A percentile compares a stretch with the other conserved stretches of the same genome.
Evolutionary conservation across 2,797 vertebrate species (phyloP).

Genomic region (Buphagus erythrorhynchus): DNA sequence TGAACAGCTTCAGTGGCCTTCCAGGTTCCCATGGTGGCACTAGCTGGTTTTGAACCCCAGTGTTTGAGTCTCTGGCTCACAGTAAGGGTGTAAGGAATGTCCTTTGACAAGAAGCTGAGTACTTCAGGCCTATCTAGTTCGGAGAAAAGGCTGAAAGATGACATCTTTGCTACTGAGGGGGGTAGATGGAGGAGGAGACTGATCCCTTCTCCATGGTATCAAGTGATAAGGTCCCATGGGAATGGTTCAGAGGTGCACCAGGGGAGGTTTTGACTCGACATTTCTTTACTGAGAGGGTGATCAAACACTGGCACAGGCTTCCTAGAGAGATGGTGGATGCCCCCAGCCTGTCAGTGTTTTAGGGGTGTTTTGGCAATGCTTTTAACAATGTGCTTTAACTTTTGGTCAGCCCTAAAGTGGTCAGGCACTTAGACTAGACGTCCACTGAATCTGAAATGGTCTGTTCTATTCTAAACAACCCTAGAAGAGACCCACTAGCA

Average conservation of each 20-base stretch:
- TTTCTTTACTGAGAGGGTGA: not conserved
- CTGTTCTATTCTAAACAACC: not conserved
- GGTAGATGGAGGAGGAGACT: not conserved
- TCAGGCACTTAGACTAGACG: not conserved
- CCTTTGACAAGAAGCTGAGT: not conserved
- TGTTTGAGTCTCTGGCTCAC: not conserved
- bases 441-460: not conserved
- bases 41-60: not conserved
- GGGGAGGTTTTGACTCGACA: not conserved
- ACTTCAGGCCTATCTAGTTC: not conserved
- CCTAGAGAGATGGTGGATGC: not conserved
- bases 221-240: not conserved
- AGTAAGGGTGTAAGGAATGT: not conserved
- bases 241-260: not conserved
- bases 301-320: not conserved
- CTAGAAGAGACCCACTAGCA: not conserved
- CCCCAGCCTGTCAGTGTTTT: not conserved
- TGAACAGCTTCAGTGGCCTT: not conserved
- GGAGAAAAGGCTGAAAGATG: not conserved
- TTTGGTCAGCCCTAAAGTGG: not conserved
- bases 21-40: rapidly evolving
- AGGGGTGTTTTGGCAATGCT: not conserved
- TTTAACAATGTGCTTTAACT: not conserved
- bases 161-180: not conserved
- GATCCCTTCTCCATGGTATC: not conserved